Evolutionary conservation across 2,888 invertebrate species (phyloP), one percentile per base, ranked within the genome.

Genomic region (Salpingus planirostris): DNA sequence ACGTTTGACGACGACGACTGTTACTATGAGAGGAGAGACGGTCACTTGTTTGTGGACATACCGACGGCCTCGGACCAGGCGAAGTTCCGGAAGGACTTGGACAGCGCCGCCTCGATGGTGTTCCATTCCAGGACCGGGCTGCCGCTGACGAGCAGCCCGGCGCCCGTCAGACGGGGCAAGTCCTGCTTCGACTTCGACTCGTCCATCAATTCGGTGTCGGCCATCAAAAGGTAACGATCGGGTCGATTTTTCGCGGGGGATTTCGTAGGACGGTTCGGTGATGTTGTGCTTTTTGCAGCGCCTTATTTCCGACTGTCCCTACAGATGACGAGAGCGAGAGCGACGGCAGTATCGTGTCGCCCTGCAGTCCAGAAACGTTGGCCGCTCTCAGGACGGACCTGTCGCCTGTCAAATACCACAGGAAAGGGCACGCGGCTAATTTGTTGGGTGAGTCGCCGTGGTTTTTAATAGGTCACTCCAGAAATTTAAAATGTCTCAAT

Each of bases 141-240:
- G 29, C 89, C 89, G 0, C 65, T 88, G 24, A 86, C 87, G 1
- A 88, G 88, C 21, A 88, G 87, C 59, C 90, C 90, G 0, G 90
- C 89, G 2, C 90, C 90, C 0, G 64, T 86, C 39, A 67, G 87
- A 24, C 70, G 81, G 29, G 83, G 85, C 2, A 80, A 78, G 44
- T 76, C 78, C 31, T 77, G 83, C 53, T 89, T 90, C 60, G 87
- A 86, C 57, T 90, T 82, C 54, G 90, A 90, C 64, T 81, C 82
- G 51, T 76, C 79, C 21, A 74, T 89, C 42, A 80, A 78, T 47
- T 79, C 80, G 4, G 79, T 84, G 14, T 79, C 82, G 32, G 84
- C 85, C 22, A 86, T 87, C 46, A 80, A 85, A 67, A 86, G 83
- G 86, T 86, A 56, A n/a, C 23, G 10, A 3, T 23, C n/a, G 3